Conservation (phyloP, 1,140 invertebrate genomes). For the Aphelenchoides besseyi region DNA sequence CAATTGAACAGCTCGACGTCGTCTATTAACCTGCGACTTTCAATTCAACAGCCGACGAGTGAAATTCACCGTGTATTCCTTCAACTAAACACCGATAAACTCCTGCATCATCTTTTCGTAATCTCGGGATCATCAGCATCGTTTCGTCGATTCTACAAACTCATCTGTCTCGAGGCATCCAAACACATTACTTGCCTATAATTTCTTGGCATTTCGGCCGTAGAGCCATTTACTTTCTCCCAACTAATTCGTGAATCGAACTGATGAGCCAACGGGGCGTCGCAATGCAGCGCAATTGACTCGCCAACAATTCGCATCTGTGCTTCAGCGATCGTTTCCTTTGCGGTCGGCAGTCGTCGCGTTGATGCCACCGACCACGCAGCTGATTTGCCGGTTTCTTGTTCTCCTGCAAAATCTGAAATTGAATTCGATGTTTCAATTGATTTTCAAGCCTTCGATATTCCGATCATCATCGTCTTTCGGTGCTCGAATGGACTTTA, state of each 20-base stretch:
- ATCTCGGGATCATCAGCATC: conserved; percentile 24
- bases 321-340: background rate
- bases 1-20: background rate
- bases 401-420: too few relatives aligned
- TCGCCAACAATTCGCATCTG: conserved; percentile 12
- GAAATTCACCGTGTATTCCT: conserved; percentile 21
- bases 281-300: background rate
- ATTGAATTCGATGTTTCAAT: too few relatives aligned
- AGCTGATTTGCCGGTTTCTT: too few relatives aligned
- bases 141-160: conserved; percentile 39
- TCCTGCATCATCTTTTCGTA: conserved; percentile 41
- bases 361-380: background rate
- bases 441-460: too few relatives aligned
- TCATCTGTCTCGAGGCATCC: too few relatives aligned
- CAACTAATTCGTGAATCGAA: conserved; percentile 20
- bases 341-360: background rate
- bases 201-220: conserved; percentile 29
- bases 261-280: background rate
- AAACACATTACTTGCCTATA: too few relatives aligned
- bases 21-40: conserved; percentile 34
- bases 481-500: too few relatives aligned
- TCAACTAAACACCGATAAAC: conserved; percentile 40
- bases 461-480: too few relatives aligned
- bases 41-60: conserved; percentile 32
- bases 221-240: conserved; percentile 25